Base-by-base conservation (phyloP, 1,140 invertebrate species). In the Apis laboriosa region DNA sequence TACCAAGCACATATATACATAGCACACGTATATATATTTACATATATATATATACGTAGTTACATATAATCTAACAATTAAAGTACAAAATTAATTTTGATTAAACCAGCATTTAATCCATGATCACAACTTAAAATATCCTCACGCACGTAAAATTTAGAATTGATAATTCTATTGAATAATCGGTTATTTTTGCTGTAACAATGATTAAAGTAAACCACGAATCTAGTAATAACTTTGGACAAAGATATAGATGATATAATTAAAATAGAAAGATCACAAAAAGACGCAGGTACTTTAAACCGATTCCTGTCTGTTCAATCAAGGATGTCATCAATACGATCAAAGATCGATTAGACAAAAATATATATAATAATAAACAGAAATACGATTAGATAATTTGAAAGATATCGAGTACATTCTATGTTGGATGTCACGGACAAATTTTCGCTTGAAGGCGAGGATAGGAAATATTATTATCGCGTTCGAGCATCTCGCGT, bases 241-340 rank as follows among this genome's bases (percentile, higher is more conserved):
- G 55, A 55, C 58, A 34, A 77, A 34, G 11, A 60, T 55, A 43
- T 78, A 15, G 63, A 78, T 86, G 84, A 60, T 80, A 86, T 64
- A 34, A 60, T 70, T 77, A 55, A 60, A 63, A 15, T 43, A 61
- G n/a, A 77, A 34, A 49, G 70, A 86, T 86, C 74, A 83, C 74
- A 83, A n/a, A 12, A 81, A 55, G 28, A n/a, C 34, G 49, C 66
- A 78, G 71, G 53, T 83, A 75, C 63, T 56, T 68, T 28, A 64
- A 77, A 34, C n/a, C 51, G 64, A 68, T 58, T 56, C 19, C 34
- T 58, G 70, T 53, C 70, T 63, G 34, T 19, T 4, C 21, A 17
- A 56, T 55, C 55, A 13, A 51, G 64, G 49, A 9, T 55, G 28
- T 19, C 51, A 24, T 58, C 49, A 66, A 9, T 43, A n/a, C 61